phyloP scores from a whole-genome alignment of 2,888 invertebrate species.

The Acanthococcus lagerstroemiae region DNA sequence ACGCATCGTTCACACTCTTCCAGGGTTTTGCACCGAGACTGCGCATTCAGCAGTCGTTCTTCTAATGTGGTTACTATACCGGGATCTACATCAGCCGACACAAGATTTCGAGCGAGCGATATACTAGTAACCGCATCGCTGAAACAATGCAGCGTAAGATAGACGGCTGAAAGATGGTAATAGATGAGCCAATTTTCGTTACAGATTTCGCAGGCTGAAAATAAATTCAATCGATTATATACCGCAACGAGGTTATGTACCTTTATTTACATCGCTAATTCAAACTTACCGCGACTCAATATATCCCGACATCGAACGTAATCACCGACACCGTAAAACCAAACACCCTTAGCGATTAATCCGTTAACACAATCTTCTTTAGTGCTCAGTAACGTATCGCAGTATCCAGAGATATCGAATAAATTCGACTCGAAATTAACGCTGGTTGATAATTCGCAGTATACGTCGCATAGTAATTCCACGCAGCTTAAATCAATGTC shows the following conservation, averaged over 20 bases:
- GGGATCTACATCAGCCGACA: conserved; percentile 36
- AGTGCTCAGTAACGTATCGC: conserved; percentile 47
- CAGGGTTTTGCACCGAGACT: conserved; percentile 43
- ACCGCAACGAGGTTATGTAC: no score
- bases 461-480: conserved; percentile 54
- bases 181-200: conserved; percentile 42
- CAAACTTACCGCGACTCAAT: conserved; percentile 43
- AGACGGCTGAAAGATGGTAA: conserved; percentile 45
- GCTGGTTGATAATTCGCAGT: conserved; percentile 37
- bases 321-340: conserved; percentile 46
- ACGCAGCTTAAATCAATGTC: conserved; percentile 36
- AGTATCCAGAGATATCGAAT: conserved; percentile 44
- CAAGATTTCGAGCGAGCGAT: conserved; percentile 41
- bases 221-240: no score
- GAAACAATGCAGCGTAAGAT: conserved; percentile 47
- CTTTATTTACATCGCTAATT: no score
- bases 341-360: conserved; percentile 51
- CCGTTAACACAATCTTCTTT: conserved; percentile 54
- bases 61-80: conserved; percentile 36
- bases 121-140: conserved; percentile 45
- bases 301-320: conserved; percentile 49
- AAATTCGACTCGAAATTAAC: neutral
- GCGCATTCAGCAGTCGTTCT: conserved; percentile 42
- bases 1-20: conserved; percentile 49
- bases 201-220: neutral